Conservation (phyloP, 1,140 invertebrate genomes). For the Drosophila carrolli region DNA sequence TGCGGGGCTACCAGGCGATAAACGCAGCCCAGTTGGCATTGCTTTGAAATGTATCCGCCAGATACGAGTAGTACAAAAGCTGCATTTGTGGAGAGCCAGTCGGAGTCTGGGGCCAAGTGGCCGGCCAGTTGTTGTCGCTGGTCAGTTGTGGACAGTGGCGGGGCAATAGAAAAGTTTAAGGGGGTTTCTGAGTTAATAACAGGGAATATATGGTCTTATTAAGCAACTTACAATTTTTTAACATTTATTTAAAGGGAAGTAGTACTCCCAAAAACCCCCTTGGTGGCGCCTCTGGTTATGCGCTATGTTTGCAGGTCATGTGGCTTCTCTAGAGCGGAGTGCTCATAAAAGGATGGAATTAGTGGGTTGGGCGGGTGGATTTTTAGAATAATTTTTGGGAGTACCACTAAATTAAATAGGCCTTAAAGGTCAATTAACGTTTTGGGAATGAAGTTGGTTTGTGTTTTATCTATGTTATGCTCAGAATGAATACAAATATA, state of each 20-base stretch:
- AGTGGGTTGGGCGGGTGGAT: not conserved
- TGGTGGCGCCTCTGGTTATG: not conserved
- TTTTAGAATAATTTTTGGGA: not conserved
- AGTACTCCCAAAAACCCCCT: not conserved
- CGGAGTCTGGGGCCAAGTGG: conserved; percentile 6
- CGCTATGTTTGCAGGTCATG: not conserved
- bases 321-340: conserved; percentile 21
- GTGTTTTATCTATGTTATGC: too few species aligned
- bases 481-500: too few species aligned
- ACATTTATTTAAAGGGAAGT: not conserved
- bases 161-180: not conserved
- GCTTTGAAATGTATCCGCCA: conserved; percentile 81
- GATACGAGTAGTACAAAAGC: conserved; percentile 57
- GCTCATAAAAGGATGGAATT: not conserved
- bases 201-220: not conserved
- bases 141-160: conserved; percentile 25
- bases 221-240: not conserved
- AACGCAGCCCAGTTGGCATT: conserved; percentile 66
- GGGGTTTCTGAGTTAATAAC: not conserved
- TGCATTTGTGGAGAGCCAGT: conserved; percentile 51
- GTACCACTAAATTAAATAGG: not conserved
- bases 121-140: conserved; percentile 28
- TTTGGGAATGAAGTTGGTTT: too few species aligned
- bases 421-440: too few species aligned
- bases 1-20: conserved; percentile 70